phyloP scores from a whole-genome alignment of 2,113 vertebrate genomes.

The Marmota monax region DNA sequence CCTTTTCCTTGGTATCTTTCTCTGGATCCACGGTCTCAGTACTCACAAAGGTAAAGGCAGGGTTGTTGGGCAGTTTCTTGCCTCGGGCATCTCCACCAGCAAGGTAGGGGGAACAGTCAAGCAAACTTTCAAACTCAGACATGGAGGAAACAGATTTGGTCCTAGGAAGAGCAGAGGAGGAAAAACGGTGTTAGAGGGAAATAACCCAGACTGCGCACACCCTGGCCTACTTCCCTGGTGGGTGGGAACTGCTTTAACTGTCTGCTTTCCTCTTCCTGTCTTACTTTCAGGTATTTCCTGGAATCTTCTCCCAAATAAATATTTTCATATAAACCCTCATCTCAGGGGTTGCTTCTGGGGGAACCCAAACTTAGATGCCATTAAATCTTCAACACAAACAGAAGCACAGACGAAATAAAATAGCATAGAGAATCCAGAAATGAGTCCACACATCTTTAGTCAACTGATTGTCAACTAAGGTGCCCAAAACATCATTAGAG shows the following conservation, averaged over 20 bases:
- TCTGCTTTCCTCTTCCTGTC: background rate
- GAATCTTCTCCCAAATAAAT: background rate
- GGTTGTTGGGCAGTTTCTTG: slow-evolving; percentile 87
- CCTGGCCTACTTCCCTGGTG: background rate
- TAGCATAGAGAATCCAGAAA: no score
- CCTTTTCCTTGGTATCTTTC: slow-evolving; percentile 90
- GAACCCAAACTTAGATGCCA: background rate
- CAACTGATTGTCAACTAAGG: no score
- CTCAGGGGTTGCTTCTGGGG: background rate
- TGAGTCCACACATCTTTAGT: no score
- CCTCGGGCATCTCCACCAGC: slow-evolving; percentile 81
- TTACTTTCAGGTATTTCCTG: background rate
- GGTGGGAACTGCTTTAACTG: background rate
- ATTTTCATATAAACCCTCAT: background rate
- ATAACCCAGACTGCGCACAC: accelerated
- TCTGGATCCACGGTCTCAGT: slow-evolving; percentile 81
- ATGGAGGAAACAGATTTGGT: slow-evolving; percentile 92
- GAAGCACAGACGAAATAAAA: no score
- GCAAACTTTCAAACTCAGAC: slow-evolving; percentile 92
- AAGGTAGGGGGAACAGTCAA: slow-evolving; percentile 91
- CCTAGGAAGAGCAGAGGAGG: slow-evolving; percentile 84
- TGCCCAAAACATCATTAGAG: no score
- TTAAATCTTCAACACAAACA: background rate
- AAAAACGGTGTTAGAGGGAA: background rate
- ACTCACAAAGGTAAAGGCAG: slow-evolving; percentile 89